Evolutionary conservation across 2,113 vertebrate genomes (phyloP), one percentile per base, ranked within the genome.

Genomic region (Scomber colias): DNA sequence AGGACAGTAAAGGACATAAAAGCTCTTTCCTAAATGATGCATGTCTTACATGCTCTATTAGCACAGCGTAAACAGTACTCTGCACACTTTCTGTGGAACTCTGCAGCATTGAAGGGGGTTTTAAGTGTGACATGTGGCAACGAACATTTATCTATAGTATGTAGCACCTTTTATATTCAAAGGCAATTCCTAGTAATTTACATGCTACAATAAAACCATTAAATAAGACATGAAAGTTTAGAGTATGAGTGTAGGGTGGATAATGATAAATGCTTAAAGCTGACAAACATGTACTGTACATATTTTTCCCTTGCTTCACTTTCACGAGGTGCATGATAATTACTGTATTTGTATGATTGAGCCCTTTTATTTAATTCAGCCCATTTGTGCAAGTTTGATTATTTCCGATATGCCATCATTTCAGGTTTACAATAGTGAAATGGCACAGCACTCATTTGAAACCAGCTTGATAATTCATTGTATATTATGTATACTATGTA

Each of bases 1-100:
- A 19, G 24, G 17, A 17, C 21, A 63, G 53, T 21, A 16, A 44
- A 77, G 61, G 24, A 77, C 46, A 79, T 75, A 66, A 0, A 13
- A 82, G 69, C 60, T 68, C 61, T 60, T 60, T 77, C 14, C 60
- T 86, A 82, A 89, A 86, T 87, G 75, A 79, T 77, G 85, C 85
- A 80, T 81, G 71, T 64, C 77, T 35, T 56, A 75, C 79, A 84
- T 49, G 64, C 74, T 87, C 77, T 64, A 64, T 80, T 70, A 71
- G 31, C 14, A 24, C 64, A 48, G 30, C 24, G 54, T 50, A 63
- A 77, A 79, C 67, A 82, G 21, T 68, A 54, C 45, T 75, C 56
- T 21, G n/a, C n/a, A 45, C 50, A 45, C 48, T 12, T 51, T 35
- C n/a, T 75, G 55, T 75, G 71, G 49, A 83, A n/a, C 71, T 19